A percentile compares a stretch with the other conserved stretches of the same genome.
phyloP scores from a whole-genome alignment of 2,113 vertebrate genomes.

The Hippocampus abdominalis region DNA sequence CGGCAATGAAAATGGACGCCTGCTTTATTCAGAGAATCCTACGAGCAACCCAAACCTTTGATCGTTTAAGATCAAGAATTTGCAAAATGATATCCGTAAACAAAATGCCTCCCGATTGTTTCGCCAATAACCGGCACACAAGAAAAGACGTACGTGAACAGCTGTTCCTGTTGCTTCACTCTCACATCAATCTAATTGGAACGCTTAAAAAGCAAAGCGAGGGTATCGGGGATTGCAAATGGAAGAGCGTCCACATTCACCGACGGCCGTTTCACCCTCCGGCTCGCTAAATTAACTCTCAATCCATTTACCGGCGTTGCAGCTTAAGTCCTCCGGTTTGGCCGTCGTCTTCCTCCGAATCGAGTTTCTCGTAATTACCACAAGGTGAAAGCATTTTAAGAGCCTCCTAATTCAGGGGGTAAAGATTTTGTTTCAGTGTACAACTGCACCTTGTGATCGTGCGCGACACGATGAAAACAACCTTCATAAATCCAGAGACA shows the following conservation, averaged over 20 bases:
- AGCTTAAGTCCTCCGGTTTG: slow-evolving; percentile 69
- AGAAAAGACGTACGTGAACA: slow-evolving; percentile 15
- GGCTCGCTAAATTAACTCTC: slow-evolving; percentile 70
- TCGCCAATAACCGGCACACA: slow-evolving; percentile 14
- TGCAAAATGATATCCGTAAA: slow-evolving; percentile 25
- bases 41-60: no score
- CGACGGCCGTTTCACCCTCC: slow-evolving; percentile 69
- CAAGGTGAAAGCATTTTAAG: slow-evolving; percentile 74
- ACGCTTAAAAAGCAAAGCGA: slow-evolving; percentile 40
- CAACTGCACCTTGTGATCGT: slow-evolving; percentile 44
- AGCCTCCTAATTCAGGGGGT: slow-evolving; percentile 70
- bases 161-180: slow-evolving; percentile 1
- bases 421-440: slow-evolving; percentile 71
- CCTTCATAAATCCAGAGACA: slow-evolving; percentile 6
- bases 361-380: slow-evolving; percentile 76
- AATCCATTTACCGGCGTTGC: slow-evolving; percentile 66
- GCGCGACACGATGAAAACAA: slow-evolving; percentile 24
- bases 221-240: slow-evolving; percentile 14
- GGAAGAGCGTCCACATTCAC: slow-evolving; percentile 17
- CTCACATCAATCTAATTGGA: slow-evolving; percentile 39
- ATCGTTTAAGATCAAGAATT: background rate
- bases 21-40: background rate
- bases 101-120: slow-evolving; percentile 15
- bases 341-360: slow-evolving; percentile 70
- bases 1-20: background rate